Conservation (phyloP, 53 echinoderm and acorn worm species). For the Luidia sarsii region DNA sequence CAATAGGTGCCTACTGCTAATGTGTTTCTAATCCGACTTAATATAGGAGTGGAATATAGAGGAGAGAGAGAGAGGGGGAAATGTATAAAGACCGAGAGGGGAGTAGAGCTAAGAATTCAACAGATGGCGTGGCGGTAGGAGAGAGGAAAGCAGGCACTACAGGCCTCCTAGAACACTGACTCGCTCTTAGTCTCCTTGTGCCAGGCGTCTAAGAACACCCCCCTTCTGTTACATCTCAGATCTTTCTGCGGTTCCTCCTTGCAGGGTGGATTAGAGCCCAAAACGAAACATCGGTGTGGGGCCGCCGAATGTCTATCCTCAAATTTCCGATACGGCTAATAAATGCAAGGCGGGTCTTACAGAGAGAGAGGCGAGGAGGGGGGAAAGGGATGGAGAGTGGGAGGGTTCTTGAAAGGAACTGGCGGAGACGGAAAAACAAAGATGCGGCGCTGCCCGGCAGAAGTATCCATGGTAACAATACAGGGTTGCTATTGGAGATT, state of each 20-base stretch:
- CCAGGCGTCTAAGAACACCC: too few species aligned
- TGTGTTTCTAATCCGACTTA: conserved; percentile 43
- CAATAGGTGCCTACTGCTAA: too few species aligned
- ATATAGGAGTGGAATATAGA: too few species aligned
- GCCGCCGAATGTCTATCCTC: conserved; percentile 36
- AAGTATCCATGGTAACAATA: too few species aligned
- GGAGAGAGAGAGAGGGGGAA: too few species aligned
- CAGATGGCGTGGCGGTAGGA: conserved; percentile 46
- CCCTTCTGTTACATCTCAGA: conserved; percentile 49
- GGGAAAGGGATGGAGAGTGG: background rate
- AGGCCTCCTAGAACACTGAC: too few species aligned
- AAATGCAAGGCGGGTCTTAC: background rate
- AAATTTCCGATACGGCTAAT: conserved; percentile 45
- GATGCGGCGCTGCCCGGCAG: too few species aligned
- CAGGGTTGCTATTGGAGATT: too few species aligned
- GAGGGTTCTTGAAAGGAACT: background rate
- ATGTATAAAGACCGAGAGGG: background rate
- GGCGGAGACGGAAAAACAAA: background rate
- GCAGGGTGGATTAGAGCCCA: conserved; percentile 27
- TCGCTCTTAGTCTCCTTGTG: too few species aligned
- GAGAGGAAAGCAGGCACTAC: too few species aligned
- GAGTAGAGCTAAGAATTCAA: conserved; percentile 21
- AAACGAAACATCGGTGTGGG: background rate
- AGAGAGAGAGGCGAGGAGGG: background rate
- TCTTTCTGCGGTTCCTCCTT: background rate